phyloP scores from a whole-genome alignment of 1,140 invertebrate species.

The Papilio glaucus region DNA sequence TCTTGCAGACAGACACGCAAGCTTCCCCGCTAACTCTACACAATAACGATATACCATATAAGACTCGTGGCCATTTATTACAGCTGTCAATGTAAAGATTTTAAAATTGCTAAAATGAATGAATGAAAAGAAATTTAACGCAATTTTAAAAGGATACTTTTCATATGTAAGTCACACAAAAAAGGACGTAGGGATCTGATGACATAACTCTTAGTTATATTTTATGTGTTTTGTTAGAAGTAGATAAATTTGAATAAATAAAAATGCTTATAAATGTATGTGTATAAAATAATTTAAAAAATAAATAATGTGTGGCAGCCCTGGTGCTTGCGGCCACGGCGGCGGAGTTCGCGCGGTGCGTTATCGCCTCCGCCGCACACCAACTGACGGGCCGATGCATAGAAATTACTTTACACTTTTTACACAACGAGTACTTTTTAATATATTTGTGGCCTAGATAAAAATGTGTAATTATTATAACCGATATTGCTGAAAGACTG shows the following conservation, averaged over 20 bases:
- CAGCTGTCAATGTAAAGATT: slow-evolving; percentile 47
- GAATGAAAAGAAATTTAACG: too few relatives aligned
- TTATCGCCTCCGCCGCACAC: slow-evolving; percentile 67
- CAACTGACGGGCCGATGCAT: slow-evolving; percentile 65
- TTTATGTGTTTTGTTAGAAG: too few relatives aligned
- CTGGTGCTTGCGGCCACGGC: slow-evolving; percentile 50
- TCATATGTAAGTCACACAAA: too few relatives aligned
- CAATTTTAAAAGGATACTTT: background rate
- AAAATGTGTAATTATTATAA: slow-evolving; percentile 27
- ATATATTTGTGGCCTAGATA: slow-evolving; percentile 54
- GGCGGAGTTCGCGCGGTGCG: slow-evolving; percentile 60
- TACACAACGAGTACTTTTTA: slow-evolving; percentile 56
- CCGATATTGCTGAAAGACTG: slow-evolving; percentile 7
- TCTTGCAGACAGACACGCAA: slow-evolving; percentile 45
- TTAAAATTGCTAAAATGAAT: slow-evolving; percentile 27
- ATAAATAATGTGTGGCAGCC: slow-evolving; percentile 52
- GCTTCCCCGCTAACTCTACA: slow-evolving; percentile 40
- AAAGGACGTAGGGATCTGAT: too few relatives aligned
- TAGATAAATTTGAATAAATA: too few relatives aligned
- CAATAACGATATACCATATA: slow-evolving; percentile 46
- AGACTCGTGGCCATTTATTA: slow-evolving; percentile 65
- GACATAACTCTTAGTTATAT: too few relatives aligned
- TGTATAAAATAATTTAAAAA: background rate
- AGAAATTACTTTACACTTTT: slow-evolving; percentile 67
- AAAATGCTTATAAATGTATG: too few relatives aligned